These are phyloP conservation scores for Drosophila prolongata DNA, from an alignment of 2,888 invertebrate species.

Conservation along the genomic window DNA sequence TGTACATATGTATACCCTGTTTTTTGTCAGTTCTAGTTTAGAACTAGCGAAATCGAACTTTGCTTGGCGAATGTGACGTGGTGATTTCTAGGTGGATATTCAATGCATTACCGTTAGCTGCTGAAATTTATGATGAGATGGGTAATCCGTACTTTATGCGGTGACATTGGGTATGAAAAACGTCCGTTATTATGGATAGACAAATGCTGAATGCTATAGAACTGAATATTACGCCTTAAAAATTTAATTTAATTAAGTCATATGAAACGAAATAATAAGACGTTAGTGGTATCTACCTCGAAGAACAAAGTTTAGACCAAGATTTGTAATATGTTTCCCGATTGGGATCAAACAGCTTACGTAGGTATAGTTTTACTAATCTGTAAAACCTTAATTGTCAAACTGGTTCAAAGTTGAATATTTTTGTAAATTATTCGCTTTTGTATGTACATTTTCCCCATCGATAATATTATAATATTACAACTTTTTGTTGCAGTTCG, in stretches of 20 bases:
- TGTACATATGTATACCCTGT: not conserved
- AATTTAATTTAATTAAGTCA: slow-evolving; percentile 6
- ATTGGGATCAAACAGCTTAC: not conserved
- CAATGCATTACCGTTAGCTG: not conserved
- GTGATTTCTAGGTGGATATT: not conserved
- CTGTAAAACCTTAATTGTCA: not conserved
- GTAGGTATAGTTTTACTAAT: not conserved
- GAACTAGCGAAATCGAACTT: not conserved
- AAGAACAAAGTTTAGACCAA: not conserved
- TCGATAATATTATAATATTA: too few relatives aligned
- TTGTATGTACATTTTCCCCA: too few relatives aligned
- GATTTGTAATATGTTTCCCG: too few relatives aligned
- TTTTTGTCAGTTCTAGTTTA: not conserved
- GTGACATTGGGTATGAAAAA: not conserved
- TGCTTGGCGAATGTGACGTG: not conserved
- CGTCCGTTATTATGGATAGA: not conserved
- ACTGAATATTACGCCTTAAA: not conserved
- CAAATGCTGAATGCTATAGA: not conserved
- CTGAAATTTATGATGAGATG: not conserved
- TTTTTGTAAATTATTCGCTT: too few relatives aligned
- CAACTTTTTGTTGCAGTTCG: not conserved
- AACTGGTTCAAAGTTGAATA: too few relatives aligned
- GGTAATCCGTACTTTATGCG: not conserved
- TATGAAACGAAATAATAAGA: not conserved
- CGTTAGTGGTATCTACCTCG: not conserved